Evolutionary conservation across 2,113 vertebrate genomes (phyloP).

Genomic region (Vimba vimba): DNA sequence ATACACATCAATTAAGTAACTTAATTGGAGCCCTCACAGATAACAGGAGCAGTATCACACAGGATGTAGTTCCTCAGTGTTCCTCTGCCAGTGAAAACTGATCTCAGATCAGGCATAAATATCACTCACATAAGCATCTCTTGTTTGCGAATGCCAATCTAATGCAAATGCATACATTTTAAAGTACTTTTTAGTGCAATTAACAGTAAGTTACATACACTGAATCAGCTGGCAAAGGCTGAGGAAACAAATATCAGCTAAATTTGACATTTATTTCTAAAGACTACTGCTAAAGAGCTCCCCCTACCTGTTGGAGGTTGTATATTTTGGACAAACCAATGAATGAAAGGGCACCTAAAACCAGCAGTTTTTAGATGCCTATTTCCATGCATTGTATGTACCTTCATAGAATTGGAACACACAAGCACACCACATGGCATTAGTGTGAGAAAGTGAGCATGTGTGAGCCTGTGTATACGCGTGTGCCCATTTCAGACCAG

Average conservation of each 20-base stretch:
- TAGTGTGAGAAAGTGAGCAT: conserved; percentile 62
- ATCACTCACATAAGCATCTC: neutral
- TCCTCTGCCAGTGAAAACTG: conserved; percentile 4
- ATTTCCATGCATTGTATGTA: conserved; percentile 68
- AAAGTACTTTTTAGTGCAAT: neutral
- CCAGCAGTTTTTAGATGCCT: conserved; percentile 61
- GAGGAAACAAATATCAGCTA: neutral
- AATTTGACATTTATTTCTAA: conserved; percentile 11
- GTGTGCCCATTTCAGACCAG: conserved; percentile 58
- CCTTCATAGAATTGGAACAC: conserved; percentile 74
- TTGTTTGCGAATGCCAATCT: conserved; percentile 5
- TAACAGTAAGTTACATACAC: neutral
- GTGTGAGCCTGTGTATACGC: conserved; percentile 61
- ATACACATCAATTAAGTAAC: conserved; percentile 74
- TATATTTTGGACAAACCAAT: conserved; percentile 72
- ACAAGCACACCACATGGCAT: conserved; percentile 69
- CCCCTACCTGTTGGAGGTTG: conserved; percentile 71
- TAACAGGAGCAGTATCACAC: conserved; percentile 23
- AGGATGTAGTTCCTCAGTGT: neutral
- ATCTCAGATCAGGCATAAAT: conserved; percentile 1
- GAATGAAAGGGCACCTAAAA: conserved; percentile 67
- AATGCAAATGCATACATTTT: neutral
- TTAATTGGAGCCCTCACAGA: conserved; percentile 74
- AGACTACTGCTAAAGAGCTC: conserved; percentile 77
- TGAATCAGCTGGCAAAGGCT: conserved; percentile 1